Evolutionary conservation across 2,888 invertebrate species (phyloP).

Genomic region (Odontocolon sp.): DNA sequence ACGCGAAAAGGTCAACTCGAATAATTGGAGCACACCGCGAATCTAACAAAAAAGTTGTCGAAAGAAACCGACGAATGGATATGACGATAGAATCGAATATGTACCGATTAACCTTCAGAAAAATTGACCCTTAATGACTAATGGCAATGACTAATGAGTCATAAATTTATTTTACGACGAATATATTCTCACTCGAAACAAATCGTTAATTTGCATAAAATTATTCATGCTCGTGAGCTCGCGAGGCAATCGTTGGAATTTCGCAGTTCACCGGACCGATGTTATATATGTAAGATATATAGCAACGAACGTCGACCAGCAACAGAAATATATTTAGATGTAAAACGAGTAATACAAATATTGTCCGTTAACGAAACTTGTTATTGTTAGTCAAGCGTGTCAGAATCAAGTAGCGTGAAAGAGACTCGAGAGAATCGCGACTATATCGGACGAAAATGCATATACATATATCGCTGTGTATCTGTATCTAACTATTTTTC

Average conservation of each 20-base stretch:
- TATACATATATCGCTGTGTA: neutral
- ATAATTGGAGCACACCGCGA: neutral
- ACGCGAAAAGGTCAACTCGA: slow-evolving; percentile 33
- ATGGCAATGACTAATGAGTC: no score
- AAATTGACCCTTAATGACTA: no score
- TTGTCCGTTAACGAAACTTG: neutral
- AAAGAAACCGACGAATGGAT: no score
- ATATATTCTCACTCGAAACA: no score
- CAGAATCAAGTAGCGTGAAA: neutral
- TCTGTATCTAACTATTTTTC: neutral
- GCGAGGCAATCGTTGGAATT: slow-evolving; percentile 1
- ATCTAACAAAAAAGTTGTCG: neutral
- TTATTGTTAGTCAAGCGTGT: neutral
- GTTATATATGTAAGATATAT: no score
- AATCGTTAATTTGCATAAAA: no score
- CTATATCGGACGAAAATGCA: neutral
- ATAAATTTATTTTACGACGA: no score
- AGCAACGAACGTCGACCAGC: no score
- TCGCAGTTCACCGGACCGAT: neutral
- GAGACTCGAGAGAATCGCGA: neutral
- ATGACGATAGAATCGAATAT: no score
- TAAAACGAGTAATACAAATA: neutral
- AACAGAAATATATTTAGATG: neutral
- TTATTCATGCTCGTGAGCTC: no score
- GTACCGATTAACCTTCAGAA: no score